A percentile compares a stretch with the other conserved stretches of the same genome.
phyloP scores from a whole-genome alignment of 2,113 vertebrate genomes.

The Willisornis vidua region DNA sequence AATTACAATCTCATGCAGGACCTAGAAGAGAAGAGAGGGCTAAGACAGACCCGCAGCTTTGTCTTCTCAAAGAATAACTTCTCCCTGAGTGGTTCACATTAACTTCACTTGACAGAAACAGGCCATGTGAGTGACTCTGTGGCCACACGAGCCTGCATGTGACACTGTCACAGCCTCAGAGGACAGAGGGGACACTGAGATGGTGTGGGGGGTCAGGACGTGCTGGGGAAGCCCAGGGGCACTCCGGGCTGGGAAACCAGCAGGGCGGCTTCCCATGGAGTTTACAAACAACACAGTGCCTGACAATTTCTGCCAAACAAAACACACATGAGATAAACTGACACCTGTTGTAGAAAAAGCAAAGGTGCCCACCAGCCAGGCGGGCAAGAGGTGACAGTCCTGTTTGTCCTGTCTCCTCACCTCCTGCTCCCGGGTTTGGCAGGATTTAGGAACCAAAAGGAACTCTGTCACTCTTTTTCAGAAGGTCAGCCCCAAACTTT shows the following conservation, averaged over 20 bases:
- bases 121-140: background rate
- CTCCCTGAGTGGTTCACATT: background rate
- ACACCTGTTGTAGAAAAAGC: accelerated
- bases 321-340: accelerated
- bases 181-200: background rate
- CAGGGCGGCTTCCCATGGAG: accelerated
- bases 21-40: background rate
- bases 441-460: background rate
- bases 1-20: background rate
- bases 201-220: accelerated
- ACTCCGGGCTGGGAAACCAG: background rate
- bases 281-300: accelerated
- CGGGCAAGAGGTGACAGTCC: accelerated
- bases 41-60: background rate
- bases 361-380: background rate
- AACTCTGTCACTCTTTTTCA: accelerated
- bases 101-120: conserved; percentile 46
- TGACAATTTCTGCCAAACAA: background rate
- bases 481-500: accelerated
- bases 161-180: background rate
- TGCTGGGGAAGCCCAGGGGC: background rate
- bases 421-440: background rate
- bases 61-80: background rate
- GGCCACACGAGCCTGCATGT: background rate
- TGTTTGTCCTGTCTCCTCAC: background rate